Evolutionary conservation across 2,113 vertebrate species (phyloP).

Genomic region (Origma solitaria): DNA sequence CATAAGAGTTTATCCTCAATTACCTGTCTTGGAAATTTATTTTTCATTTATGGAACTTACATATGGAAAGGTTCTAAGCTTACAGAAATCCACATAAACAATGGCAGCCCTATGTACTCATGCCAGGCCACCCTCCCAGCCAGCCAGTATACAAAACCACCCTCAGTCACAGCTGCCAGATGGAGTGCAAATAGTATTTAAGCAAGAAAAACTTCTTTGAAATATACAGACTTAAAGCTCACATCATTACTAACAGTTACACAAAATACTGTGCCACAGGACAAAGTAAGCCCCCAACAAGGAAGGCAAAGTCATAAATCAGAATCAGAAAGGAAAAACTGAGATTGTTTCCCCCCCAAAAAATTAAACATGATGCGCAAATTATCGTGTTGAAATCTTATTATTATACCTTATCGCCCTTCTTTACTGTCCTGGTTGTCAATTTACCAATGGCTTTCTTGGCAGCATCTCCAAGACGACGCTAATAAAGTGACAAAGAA

Average conservation of each 20-base stretch:
- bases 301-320: neutral
- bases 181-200: neutral
- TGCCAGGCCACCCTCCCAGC: neutral
- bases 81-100: neutral
- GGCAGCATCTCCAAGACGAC: conserved; percentile 93
- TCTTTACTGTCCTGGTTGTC: conserved; percentile 94
- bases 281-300: neutral
- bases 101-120: neutral
- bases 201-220: neutral
- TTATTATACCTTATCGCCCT: conserved; percentile 91
- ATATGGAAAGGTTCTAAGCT: neutral
- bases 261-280: neutral
- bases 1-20: neutral
- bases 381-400: neutral
- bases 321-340: neutral
- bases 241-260: neutral
- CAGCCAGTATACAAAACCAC: neutral
- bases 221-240: neutral
- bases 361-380: neutral
- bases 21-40: neutral
- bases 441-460: conserved; percentile 96
- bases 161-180: neutral
- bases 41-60: neutral
- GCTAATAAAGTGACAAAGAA: conserved; percentile 75
- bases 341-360: neutral